Evolutionary conservation across 2,888 invertebrate species (phyloP), one percentile per base, ranked within the genome.

Genomic region (Agelastica alni): DNA sequence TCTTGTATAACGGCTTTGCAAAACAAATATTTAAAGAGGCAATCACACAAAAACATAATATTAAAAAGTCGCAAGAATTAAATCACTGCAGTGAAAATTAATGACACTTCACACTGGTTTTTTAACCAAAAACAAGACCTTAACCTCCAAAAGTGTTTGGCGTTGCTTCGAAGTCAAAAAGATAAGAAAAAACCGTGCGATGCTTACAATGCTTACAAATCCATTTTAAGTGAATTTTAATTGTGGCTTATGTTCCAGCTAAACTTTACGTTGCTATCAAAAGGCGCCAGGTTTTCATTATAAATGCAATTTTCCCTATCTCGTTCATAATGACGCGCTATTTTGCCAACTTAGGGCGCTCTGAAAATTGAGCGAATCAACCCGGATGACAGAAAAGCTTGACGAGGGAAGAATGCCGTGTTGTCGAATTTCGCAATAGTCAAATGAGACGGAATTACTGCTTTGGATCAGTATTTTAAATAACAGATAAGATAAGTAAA

Each of bases 221-320:
- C 34, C 46, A 36, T n/a, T n/a, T 44, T 44, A 41, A 44, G 30
- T 52, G 45, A 45, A 52, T 39, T 37, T 45, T 52, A 45, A 45
- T 52, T 52, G 51, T 52, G 45, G 37, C 45, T 37, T 52, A 52
- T 52, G 44, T 22, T 36, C 30, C 31, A 52, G 37, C 39, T 45
- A 45, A 44, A 44, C 31, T 45, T 52, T 46, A 46, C 39, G 46
- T 41, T 53, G 41, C 28, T 47, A 53, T 53, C 53, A 53, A 53
- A 42, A 47, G 42, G 52, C 45, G 52, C 32, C 16, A 46, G 41
- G 46, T 46, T 37, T 36, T 37, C 52, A 46, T 52, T 52, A 52
- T 41, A 41, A 52, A 52, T 52, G 52, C 52, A 52, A 52, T 52
- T 46, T 37, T 31, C 45, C 39, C 45, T 52, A 46, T 52, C 46